Evolutionary conservation across 2,797 vertebrate genomes (phyloP).

Genomic region (Limnodromus scolopaceus): DNA sequence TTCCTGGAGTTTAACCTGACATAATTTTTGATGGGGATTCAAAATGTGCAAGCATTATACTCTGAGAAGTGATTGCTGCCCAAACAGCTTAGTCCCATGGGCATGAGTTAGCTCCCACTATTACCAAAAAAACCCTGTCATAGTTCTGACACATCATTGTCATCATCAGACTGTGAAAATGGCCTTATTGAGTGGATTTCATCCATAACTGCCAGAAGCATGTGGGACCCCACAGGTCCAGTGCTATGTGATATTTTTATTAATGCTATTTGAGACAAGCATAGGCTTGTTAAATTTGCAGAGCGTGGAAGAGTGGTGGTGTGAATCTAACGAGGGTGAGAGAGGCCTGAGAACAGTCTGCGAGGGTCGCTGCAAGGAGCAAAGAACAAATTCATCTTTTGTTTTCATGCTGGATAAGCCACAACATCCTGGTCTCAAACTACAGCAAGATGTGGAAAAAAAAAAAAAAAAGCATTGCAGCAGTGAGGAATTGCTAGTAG

Average conservation of each 20-base stretch:
- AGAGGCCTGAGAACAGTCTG: not conserved
- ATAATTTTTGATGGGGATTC: constrained; percentile 5
- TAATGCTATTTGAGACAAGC: not conserved
- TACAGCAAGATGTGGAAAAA: fast-evolving
- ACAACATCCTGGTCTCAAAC: not conserved
- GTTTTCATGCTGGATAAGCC: not conserved
- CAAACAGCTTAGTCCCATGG: not conserved
- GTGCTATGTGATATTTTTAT: not conserved
- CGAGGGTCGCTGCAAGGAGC: not conserved
- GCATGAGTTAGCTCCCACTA: not conserved
- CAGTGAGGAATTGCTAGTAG: not conserved
- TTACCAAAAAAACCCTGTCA: not conserved
- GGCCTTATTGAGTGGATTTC: not conserved
- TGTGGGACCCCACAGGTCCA: not conserved
- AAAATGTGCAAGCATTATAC: not conserved
- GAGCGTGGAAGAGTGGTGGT: not conserved
- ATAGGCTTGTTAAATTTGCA: not conserved
- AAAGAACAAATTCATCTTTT: not conserved
- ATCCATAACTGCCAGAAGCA: not conserved
- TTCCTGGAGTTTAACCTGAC: not conserved
- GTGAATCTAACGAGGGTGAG: not conserved
- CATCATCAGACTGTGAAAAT: not conserved
- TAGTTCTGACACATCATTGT: not conserved
- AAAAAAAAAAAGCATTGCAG: not conserved
- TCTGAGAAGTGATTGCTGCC: not conserved